These are phyloP conservation scores for Cabera pusaria DNA, from an alignment of 2,888 invertebrate genomes.

Conservation along the genomic window DNA sequence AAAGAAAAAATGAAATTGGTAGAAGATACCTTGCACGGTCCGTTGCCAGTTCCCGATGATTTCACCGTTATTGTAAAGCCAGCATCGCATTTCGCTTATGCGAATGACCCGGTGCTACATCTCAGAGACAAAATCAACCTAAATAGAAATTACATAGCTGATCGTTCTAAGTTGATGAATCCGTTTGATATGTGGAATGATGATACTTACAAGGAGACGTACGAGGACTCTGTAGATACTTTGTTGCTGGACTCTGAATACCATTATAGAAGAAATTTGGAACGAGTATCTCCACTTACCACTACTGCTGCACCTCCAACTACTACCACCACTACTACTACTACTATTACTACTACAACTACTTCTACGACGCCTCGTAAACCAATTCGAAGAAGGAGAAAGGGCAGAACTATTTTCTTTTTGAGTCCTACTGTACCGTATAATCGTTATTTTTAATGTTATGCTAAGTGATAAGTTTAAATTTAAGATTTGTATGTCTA, in stretches of 20 bases:
- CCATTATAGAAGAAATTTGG: no score
- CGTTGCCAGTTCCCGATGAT: conserved; percentile 15
- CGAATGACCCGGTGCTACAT: conserved; percentile 40
- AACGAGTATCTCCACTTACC: no score
- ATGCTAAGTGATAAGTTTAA: no score
- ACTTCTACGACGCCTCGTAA: conserved; percentile 17
- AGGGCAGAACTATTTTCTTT: conserved; percentile 62
- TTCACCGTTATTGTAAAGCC: conserved; percentile 31
- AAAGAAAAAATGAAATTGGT: conserved; percentile 39
- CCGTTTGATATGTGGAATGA: conserved; percentile 20
- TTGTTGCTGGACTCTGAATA: no score
- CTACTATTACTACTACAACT: no score
- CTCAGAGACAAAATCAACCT: conserved; percentile 47
- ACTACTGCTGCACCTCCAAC: no score
- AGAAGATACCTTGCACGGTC: conserved; percentile 28
- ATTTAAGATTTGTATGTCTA: no score
- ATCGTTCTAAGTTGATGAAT: conserved; percentile 26
- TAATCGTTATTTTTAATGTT: conserved; percentile 55
- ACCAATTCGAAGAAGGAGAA: conserved; percentile 30
- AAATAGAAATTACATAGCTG: conserved; percentile 43
- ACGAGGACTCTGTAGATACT: no score
- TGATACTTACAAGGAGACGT: conserved; percentile 26
- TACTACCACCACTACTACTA: no score
- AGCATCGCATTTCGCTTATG: conserved; percentile 30
- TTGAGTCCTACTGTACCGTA: conserved; percentile 65